A percentile compares a stretch with the other conserved stretches of the same genome.
Evolutionary conservation across 2,888 invertebrate species (phyloP).

Genomic region (Drosophila affinis): DNA sequence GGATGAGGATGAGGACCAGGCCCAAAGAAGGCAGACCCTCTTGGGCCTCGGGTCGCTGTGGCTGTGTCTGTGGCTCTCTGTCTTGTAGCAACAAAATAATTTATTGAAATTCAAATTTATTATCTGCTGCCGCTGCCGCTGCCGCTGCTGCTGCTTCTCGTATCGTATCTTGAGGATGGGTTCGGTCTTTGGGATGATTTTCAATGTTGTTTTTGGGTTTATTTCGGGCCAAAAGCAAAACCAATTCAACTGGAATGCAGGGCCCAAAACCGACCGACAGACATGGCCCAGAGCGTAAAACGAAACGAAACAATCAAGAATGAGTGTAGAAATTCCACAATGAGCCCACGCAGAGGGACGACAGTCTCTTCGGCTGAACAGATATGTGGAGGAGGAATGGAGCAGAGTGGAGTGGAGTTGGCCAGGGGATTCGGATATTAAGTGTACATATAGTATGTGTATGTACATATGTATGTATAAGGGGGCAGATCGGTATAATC

Average conservation of each 20-base stretch:
- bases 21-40: not conserved
- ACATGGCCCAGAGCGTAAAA: constrained; percentile 79
- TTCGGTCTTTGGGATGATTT: constrained; percentile 43
- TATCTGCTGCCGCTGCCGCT: constrained; percentile 47
- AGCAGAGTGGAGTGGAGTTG: too few relatives aligned
- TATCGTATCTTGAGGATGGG: constrained; percentile 16
- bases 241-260: constrained; percentile 78
- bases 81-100: constrained; percentile 77
- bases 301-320: constrained; percentile 80
- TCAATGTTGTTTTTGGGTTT: constrained; percentile 44
- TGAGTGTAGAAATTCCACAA: constrained; percentile 81
- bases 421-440: too few relatives aligned
- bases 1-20: constrained; percentile 44
- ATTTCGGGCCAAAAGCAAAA: constrained; percentile 51
- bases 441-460: too few relatives aligned
- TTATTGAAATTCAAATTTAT: constrained; percentile 82
- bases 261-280: constrained; percentile 46
- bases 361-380: too few relatives aligned
- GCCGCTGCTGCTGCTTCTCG: constrained; percentile 15
- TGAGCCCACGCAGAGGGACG: constrained; percentile 75
- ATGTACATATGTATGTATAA: too few relatives aligned
- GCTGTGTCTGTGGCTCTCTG: constrained; percentile 31
- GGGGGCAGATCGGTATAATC: constrained; percentile 49
- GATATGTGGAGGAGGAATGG: too few relatives aligned
- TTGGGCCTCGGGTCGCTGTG: constrained; percentile 4